Base-by-base conservation (phyloP, 1,140 invertebrate species). In the Antheraea pernyi region DNA sequence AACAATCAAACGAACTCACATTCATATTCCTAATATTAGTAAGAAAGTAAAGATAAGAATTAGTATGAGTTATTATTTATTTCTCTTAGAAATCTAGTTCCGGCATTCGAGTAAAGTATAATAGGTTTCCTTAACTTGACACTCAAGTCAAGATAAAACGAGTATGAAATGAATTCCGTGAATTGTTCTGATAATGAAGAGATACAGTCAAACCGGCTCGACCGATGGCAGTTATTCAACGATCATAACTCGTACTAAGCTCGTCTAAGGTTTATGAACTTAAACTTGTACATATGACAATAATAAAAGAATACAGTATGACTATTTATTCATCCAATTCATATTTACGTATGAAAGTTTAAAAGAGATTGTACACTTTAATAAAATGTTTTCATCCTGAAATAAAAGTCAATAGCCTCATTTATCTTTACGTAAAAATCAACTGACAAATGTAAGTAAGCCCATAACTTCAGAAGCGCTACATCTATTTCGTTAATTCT, bases 171-270 rank as follows among this genome's bases (percentile, higher is more conserved):
- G 46, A 53, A 53, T 53, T 53, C 46, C 46, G 46, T 53, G 46
- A 53, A 53, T 53, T 13, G 46, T 53, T 53, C 13, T 53, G 46
- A 53, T 53, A 53, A 53, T 16, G 6, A 53, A 53, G 16, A 53
- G 46, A n/a, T 53, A n/a, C n/a, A 16, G 46, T 2, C 5, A 53
- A 53, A 53, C 46, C 16, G 46, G 46, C 13, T 53, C 46, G 46
- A 53, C 46, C 46, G 16, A 53, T 71, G 67, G 65, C 65, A 68
- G 67, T 66, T 71, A 66, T 59, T 61, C 69, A 71, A 11, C 66
- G 42, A 71, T 71, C 70, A 68, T 42, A 58, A 42, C 60, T 61
- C 7, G 65, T 67, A 46, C 59, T 53, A 53, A 53, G 46, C 16
- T 53, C 46, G 46, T 13, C 13, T 53, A 53, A 53, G 46, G 46